Percentiles rank a stretch among this genome's conserved stretches.
Conservation (phyloP, 2,797 vertebrate genomes). For the Manis pentadactyla region DNA sequence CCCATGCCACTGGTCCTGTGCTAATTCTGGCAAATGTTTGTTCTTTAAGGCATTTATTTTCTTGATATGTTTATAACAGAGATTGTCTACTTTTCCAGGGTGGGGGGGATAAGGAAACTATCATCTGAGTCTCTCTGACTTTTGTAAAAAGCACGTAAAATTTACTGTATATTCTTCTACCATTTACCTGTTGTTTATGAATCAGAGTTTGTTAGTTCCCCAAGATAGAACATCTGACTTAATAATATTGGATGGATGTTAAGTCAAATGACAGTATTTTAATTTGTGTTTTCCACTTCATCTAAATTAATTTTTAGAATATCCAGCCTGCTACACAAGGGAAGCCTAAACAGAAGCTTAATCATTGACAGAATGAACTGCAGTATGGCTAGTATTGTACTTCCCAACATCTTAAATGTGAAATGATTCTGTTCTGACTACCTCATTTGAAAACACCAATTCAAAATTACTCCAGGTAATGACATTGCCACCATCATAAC, state of each 20-base stretch:
- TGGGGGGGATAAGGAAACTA: background rate
- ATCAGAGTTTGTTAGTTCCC: background rate
- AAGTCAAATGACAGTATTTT: conserved; percentile 7
- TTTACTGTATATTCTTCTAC: background rate
- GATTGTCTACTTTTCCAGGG: background rate
- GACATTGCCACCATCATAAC: background rate
- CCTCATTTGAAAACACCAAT: conserved; percentile 1
- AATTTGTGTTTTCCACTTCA: conserved; percentile 51
- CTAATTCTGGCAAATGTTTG: conserved; percentile 76
- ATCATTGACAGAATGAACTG: background rate
- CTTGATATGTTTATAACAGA: conserved; percentile 39
- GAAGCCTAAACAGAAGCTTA: conserved; percentile 17
- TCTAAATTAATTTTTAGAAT: conserved; percentile 34
- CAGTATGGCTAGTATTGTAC: background rate
- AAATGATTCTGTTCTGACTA: conserved; percentile 10
- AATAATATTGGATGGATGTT: background rate
- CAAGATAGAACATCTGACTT: background rate
- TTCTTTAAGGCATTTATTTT: conserved; percentile 63
- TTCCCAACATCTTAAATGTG: conserved; percentile 26
- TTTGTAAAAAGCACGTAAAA: conserved; percentile 46
- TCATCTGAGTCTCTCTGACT: background rate
- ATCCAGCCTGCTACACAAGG: background rate
- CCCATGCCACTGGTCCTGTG: conserved; percentile 40
- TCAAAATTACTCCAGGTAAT: background rate
- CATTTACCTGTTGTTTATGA: background rate